phyloP scores from a whole-genome alignment of 2,113 vertebrate species.

The Baryphthengus martii region DNA sequence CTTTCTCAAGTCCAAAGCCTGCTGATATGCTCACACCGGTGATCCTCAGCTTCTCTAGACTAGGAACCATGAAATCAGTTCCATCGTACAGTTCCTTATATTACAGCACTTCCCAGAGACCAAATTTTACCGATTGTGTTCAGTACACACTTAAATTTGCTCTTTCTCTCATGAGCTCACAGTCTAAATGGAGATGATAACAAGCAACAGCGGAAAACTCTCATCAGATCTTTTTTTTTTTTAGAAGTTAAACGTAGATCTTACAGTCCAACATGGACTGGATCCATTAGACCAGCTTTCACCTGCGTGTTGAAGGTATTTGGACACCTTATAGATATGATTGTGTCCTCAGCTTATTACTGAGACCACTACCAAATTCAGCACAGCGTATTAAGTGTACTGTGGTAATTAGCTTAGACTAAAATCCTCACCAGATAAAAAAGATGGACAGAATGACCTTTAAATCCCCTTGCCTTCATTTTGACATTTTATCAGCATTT shows the following conservation, averaged over 20 bases:
- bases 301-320: background rate
- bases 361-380: background rate
- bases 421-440: slow-evolving; percentile 25
- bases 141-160: background rate
- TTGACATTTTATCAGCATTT: slow-evolving; percentile 3
- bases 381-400: background rate
- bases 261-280: background rate
- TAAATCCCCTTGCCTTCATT: background rate
- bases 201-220: rapidly evolving
- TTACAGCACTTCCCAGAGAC: background rate
- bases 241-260: background rate
- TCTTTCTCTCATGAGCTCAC: background rate
- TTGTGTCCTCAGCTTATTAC: background rate
- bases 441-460: background rate
- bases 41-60: background rate
- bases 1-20: background rate
- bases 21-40: background rate
- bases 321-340: background rate
- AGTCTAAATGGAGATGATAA: background rate
- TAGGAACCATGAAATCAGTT: background rate
- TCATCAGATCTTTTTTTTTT: background rate
- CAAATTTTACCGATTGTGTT: background rate
- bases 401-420: background rate
- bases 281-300: background rate
- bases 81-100: background rate